Conservation (phyloP, 2,888 invertebrate genomes). For the Synanthedon vespiformis region DNA sequence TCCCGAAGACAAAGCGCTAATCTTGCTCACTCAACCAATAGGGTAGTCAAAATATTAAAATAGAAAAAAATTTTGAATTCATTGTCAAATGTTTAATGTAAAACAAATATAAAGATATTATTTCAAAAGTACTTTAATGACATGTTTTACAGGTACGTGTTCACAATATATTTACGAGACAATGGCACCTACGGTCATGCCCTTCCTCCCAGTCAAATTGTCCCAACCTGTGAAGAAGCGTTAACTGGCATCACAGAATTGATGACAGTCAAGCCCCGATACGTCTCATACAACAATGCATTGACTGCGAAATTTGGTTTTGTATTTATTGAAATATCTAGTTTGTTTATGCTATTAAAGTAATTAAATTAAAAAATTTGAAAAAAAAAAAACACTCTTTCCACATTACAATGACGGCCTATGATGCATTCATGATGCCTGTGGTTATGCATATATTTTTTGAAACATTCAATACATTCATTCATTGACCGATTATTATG, state of each 20-base stretch:
- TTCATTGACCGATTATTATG: too few relatives aligned
- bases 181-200: constrained; percentile 76
- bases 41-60: too few relatives aligned
- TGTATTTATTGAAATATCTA: background rate
- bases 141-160: constrained; percentile 28
- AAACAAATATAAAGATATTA: too few relatives aligned
- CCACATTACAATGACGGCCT: too few relatives aligned
- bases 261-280: constrained; percentile 33
- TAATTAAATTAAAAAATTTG: background rate
- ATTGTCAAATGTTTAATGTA: too few relatives aligned
- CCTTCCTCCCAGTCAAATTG: constrained; percentile 74
- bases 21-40: too few relatives aligned
- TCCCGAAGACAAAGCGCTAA: too few relatives aligned
- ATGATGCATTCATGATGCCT: too few relatives aligned
- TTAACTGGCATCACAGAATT: constrained; percentile 64
- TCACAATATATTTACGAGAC: constrained; percentile 68
- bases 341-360: background rate
- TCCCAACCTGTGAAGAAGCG: constrained; percentile 71
- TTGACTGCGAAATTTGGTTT: background rate
- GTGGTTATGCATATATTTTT: too few relatives aligned
- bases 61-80: too few relatives aligned
- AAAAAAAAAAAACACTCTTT: background rate
- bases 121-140: background rate
- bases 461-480: too few relatives aligned
- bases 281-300: constrained; percentile 9